Conservation (phyloP, 2,888 invertebrate genomes). For the Agrotis ipsilon region DNA sequence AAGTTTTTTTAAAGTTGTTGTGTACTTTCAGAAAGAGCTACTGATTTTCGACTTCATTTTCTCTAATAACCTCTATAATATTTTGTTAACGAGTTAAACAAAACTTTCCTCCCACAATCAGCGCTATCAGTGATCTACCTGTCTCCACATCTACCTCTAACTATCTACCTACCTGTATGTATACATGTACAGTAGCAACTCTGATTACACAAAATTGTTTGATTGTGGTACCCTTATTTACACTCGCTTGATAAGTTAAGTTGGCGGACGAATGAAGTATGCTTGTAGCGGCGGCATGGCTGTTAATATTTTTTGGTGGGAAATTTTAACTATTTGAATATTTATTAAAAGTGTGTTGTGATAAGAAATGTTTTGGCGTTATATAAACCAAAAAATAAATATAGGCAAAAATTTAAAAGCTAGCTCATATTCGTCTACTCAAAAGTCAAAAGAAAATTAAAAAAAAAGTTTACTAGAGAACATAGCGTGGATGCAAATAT, state of each 20-base stretch:
- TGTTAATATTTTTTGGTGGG: neutral
- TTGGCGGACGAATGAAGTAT: conserved; percentile 57
- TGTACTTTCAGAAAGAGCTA: too few species aligned
- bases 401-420: too few species aligned
- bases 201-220: conserved; percentile 70
- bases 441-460: too few species aligned
- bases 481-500: neutral
- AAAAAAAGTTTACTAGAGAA: neutral
- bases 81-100: conserved; percentile 19
- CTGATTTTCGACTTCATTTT: neutral
- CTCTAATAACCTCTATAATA: neutral
- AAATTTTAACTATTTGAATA: neutral
- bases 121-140: conserved; percentile 41
- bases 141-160: conserved; percentile 6
- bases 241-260: conserved; percentile 63
- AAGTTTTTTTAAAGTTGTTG: too few species aligned
- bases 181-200: conserved; percentile 37
- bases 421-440: too few species aligned
- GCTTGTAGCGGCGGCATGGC: conserved; percentile 65
- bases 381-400: too few species aligned
- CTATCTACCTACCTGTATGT: conserved; percentile 1
- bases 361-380: too few species aligned
- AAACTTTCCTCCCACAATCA: conserved; percentile 48
- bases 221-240: conserved; percentile 64
- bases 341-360: too few species aligned